Base-by-base conservation (phyloP, 2,797 vertebrate species). In the Acanthornis magna region DNA sequence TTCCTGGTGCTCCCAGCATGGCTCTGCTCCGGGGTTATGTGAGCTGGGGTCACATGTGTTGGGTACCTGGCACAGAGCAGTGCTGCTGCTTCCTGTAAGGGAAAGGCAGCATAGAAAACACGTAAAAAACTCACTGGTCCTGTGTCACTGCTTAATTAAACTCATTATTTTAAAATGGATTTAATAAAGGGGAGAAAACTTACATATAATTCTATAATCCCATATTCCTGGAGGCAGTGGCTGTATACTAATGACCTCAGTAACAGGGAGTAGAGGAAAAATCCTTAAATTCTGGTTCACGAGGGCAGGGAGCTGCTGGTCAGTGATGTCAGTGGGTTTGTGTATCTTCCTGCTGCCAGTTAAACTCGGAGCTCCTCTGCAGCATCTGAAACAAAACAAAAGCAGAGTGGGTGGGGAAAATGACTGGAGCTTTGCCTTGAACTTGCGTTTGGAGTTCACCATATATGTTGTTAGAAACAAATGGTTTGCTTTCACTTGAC, bases 401-500 rank as follows among this genome's bases (percentile, higher is more conserved):
- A 79, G 45, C 81, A 23, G 23, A 87, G 50, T 17, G 50, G 45
- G 74, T 74, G 53, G 61, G 88, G 60, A 26, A 57, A 65, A 50
- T 60, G 27, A 16, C 40, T 34, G 57, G 81, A 68, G 70, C 73
- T 70, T 51, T 51, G 55, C 54, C 88, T 86, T 90, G 94, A 95
- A 84, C 94, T 96, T 20, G 10, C 11, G 0, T 87, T 65, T 38
- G n/a, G 66, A 92, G 91, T 93, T 96, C 92, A 93, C 93, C 40
- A 61, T 83, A 84, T 82, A 89, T 74, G 92, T 74, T 94, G 94
- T 71, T 93, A 86, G 94, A 84, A 80, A 91, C 63, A 85, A 78
- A 63, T 18, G 60, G 75, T 96, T 97, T 77, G 91, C 91, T 94
- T 94, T 92, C 62, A 61, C 90, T 95, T 71, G 91, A 89, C 77